Evolutionary conservation across 2,888 invertebrate species (phyloP), one percentile per base, ranked within the genome.

Genomic region (Drepana falcataria): DNA sequence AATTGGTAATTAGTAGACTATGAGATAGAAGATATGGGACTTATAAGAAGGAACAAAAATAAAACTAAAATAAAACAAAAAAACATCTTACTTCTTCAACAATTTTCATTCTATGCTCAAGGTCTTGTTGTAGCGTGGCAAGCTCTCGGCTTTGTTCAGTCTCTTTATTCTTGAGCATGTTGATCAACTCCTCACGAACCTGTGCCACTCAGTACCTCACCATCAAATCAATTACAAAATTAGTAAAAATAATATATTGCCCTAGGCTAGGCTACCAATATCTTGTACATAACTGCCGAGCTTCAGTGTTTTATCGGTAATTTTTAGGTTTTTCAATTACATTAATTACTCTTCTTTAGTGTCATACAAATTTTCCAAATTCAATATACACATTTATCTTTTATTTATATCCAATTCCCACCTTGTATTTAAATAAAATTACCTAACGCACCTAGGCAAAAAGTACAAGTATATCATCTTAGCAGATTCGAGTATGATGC

Each of bases 171-270:
- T 93, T 93, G 58, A 94, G 78, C 77, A 93, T 86, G 51, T 87
- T 91, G 63, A 93, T 91, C 61, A 94, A 75, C 65, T 93, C 93
- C 61, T 93, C 93, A 6, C 93, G 88, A 21, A 92, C 91, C 85
- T 93, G 91, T 52, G 56, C 52, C 44, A 60, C 49, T 54, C 35
- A 49, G 40, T 49, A 40, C 48, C 53, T 41, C 35, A 40, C 34
- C 48, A 51, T 54, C 37, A 57, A 58, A 58, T 57, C 55, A 57
- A 57, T 58, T 59, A 59, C 52, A 64, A 58, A 58, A 52, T 40
- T 48, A 55, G 55, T 51, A 2, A 55, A 53, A 54, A 52, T 21
- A 21, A 21, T 21, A 21, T 21, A 21, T 21, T 21, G 21, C 21
- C 21, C 21, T 21, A 21, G 21, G 21, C 21, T 21, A 21, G 21